Conservation (phyloP, 1,140 invertebrate genomes). For the Pogonus chalceus region DNA sequence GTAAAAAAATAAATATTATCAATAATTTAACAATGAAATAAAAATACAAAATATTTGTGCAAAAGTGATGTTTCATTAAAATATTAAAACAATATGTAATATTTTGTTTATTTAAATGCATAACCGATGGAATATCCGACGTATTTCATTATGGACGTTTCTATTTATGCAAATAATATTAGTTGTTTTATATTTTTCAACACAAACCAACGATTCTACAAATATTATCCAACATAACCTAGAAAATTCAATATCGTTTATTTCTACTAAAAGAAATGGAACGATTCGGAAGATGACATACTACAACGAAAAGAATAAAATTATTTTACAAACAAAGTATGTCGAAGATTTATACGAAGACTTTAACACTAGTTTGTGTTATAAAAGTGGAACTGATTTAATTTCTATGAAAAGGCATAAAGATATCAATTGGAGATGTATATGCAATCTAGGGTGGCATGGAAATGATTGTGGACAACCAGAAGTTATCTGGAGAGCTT, state of each 20-base stretch:
- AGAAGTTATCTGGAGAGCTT: conserved; percentile 53
- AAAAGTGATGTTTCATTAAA: too few relatives aligned
- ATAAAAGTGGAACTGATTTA: conserved; percentile 41
- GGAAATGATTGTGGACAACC: conserved; percentile 54
- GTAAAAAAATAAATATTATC: too few relatives aligned
- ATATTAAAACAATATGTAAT: too few relatives aligned
- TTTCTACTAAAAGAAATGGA: conserved; percentile 16
- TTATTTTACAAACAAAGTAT: conserved; percentile 32
- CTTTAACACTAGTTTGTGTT: conserved; percentile 44
- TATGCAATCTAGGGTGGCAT: conserved; percentile 50
- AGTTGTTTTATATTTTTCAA: background rate
- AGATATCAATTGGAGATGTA: conserved; percentile 37
- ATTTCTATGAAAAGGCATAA: conserved; percentile 30
- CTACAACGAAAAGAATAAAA: conserved; percentile 31
- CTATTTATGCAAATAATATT: conserved; percentile 5
- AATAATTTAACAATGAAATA: too few relatives aligned
- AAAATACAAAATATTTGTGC: too few relatives aligned
- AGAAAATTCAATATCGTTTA: background rate
- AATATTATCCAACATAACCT: background rate
- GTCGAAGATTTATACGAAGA: conserved; percentile 35
- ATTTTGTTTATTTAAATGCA: background rate
- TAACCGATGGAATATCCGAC: background rate
- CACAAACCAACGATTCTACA: background rate
- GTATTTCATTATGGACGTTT: conserved; percentile 14
- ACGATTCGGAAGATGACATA: conserved; percentile 21